Conservation (phyloP, 2,113 vertebrate species). For the Eulemur macaco region DNA sequence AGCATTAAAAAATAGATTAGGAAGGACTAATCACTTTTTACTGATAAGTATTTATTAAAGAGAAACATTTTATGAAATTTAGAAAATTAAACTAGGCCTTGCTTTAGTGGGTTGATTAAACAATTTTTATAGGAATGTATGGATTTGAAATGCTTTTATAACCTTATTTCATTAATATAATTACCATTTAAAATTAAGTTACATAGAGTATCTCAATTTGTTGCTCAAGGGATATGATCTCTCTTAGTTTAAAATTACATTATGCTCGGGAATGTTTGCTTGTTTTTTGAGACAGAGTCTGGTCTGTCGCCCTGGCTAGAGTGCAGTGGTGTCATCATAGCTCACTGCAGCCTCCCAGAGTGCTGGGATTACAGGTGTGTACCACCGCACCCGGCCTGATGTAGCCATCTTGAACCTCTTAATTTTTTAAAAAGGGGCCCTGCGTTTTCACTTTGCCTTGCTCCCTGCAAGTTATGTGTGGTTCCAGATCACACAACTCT, state of each 20-base stretch:
- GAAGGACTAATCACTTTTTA: neutral
- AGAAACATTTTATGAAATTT: constrained; percentile 32
- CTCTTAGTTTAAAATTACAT: too few species aligned
- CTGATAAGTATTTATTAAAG: constrained; percentile 48
- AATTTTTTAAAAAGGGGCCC: neutral
- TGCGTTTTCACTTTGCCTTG: neutral
- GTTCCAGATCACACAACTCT: neutral
- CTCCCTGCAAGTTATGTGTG: neutral
- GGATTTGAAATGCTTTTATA: constrained; percentile 62
- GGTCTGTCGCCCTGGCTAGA: too few species aligned
- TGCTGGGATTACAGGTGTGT: too few species aligned
- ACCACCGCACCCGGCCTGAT: neutral
- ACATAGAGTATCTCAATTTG: constrained; percentile 68
- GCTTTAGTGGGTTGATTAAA: constrained; percentile 42
- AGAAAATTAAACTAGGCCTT: constrained; percentile 42
- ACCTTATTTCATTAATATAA: constrained; percentile 72
- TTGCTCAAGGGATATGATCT: constrained; percentile 51
- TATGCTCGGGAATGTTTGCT: too few species aligned
- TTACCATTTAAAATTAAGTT: constrained; percentile 74
- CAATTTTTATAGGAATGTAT: constrained; percentile 59
- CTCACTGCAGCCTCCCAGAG: too few species aligned
- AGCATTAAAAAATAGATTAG: neutral
- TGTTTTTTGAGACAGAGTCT: too few species aligned
- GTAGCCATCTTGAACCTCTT: neutral
- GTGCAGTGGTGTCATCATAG: too few species aligned